phyloP scores from a whole-genome alignment of 2,797 vertebrate species.

The Gambusia yucatana region DNA sequence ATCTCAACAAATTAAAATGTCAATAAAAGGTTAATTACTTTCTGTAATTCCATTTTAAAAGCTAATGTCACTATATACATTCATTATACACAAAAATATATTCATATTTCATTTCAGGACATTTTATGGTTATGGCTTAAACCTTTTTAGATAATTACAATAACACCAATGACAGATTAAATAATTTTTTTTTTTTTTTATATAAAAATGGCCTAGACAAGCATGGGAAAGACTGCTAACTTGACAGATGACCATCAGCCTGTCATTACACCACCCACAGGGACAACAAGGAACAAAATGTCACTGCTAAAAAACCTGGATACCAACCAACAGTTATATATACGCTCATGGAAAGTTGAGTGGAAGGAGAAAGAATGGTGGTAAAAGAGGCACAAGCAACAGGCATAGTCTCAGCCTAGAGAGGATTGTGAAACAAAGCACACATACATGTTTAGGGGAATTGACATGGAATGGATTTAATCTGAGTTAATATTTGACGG shows the following conservation, averaged over 20 bases:
- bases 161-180: background rate
- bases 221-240: too few relatives aligned
- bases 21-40: background rate
- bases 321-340: background rate
- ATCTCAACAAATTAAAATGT: background rate
- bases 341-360: background rate
- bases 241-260: background rate
- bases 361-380: background rate
- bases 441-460: background rate
- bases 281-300: background rate
- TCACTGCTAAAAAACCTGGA: background rate
- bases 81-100: background rate
- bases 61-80: background rate
- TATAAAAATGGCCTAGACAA: background rate
- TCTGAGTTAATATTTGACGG: background rate
- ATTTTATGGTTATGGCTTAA: background rate
- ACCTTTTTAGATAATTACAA: background rate
- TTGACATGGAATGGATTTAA: background rate
- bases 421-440: background rate
- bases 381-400: background rate
- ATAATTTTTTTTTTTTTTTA: background rate
- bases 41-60: background rate
- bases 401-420: background rate
- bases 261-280: background rate
- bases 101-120: background rate